phyloP scores from a whole-genome alignment of 2,888 invertebrate genomes.

The Geophilus truncorum region DNA sequence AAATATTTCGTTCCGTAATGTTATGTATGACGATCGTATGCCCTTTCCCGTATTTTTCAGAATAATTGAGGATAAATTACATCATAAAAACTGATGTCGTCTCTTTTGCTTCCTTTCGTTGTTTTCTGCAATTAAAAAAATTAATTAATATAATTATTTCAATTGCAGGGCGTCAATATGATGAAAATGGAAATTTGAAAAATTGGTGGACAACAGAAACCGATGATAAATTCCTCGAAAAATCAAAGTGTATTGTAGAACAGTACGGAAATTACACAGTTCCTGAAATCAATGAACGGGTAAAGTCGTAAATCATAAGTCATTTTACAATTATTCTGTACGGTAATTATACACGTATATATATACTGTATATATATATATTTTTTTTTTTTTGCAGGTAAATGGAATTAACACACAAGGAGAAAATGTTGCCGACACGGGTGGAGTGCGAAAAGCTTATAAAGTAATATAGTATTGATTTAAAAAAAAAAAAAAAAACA shows the following conservation, averaged over 20 bases:
- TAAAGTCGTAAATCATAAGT: slow-evolving; percentile 47
- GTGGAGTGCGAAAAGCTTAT: slow-evolving; percentile 11
- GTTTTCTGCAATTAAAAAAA: not conserved
- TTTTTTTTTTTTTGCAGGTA: slow-evolving; percentile 11
- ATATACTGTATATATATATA: too few species aligned
- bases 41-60: too few species aligned
- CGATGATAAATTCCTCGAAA: slow-evolving; percentile 72
- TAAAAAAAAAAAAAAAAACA: not conserved
- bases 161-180: slow-evolving; percentile 68
- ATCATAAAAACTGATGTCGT: too few species aligned
- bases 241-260: slow-evolving; percentile 83
- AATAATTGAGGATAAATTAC: too few species aligned
- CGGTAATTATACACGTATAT: too few species aligned
- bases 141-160: not conserved
- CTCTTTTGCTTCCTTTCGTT: not conserved
- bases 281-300: slow-evolving; percentile 66
- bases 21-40: too few species aligned
- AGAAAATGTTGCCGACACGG: slow-evolving; percentile 28
- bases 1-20: too few species aligned
- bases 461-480: not conserved
- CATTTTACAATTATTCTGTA: slow-evolving; percentile 41
- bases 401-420: slow-evolving; percentile 29
- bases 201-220: slow-evolving; percentile 90
- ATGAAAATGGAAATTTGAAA: slow-evolving; percentile 80
- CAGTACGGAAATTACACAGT: slow-evolving; percentile 90